phyloP scores from a whole-genome alignment of 1,140 invertebrate species.

The Kradibia gibbosae region DNA sequence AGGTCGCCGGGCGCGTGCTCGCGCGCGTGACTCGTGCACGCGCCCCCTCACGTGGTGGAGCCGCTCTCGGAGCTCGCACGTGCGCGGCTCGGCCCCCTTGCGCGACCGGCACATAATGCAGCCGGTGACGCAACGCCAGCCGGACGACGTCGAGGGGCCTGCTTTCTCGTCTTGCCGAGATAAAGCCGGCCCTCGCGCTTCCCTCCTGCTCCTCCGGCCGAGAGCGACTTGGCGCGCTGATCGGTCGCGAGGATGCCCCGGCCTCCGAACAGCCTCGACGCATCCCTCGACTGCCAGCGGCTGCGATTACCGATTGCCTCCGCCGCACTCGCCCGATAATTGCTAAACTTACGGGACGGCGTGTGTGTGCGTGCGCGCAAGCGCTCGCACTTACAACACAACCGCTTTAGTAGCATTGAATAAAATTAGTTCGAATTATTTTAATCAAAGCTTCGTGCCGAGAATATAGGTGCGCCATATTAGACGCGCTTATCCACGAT shows the following conservation, averaged over 20 bases:
- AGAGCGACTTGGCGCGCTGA: too few species aligned
- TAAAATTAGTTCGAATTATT: background rate
- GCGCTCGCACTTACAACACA: background rate
- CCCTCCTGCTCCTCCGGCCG: background rate
- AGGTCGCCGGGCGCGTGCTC: background rate
- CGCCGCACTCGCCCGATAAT: too few species aligned
- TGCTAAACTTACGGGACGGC: too few species aligned
- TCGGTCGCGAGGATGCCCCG: too few species aligned
- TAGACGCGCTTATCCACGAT: background rate
- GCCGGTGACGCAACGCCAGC: background rate
- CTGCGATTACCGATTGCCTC: too few species aligned
- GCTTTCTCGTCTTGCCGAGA: background rate
- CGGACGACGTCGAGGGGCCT: too few species aligned
- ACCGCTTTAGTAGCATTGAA: background rate
- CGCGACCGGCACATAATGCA: background rate
- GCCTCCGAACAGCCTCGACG: too few species aligned
- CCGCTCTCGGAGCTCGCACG: background rate
- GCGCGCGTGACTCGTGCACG: background rate
- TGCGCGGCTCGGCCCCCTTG: background rate
- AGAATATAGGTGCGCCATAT: slow-evolving; percentile 4
- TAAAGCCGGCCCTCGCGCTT: background rate
- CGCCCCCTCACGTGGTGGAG: background rate
- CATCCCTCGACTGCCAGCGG: too few species aligned
- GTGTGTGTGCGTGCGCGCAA: background rate
- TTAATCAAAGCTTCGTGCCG: background rate